phyloP scores from a whole-genome alignment of 2,888 invertebrate genomes.

The Salticus scenicus region DNA sequence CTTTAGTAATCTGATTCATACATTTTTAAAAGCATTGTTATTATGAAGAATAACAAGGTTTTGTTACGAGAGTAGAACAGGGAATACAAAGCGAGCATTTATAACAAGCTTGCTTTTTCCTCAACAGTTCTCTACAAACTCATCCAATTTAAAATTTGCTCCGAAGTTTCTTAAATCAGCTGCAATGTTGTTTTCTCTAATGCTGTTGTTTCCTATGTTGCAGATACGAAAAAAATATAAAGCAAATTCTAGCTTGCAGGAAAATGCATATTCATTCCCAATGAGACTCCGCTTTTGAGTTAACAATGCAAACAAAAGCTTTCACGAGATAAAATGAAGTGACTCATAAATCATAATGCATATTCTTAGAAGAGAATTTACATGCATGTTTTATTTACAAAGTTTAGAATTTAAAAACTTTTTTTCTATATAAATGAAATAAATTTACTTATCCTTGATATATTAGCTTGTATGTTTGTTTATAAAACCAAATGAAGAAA shows the following conservation, averaged over 20 bases:
- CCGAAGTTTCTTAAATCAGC: not conserved
- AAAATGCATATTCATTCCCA: conserved; percentile 19
- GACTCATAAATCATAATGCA: not conserved
- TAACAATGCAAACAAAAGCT: conserved; percentile 17
- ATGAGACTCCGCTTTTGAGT: not conserved
- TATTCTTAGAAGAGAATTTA: not conserved
- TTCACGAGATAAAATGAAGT: conserved; percentile 2
- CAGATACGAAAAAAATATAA: not conserved
- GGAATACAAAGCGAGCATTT: not conserved
- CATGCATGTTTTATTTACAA: not conserved
- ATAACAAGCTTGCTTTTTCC: conserved; percentile 3
- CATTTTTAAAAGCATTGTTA: not conserved
- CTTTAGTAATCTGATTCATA: not conserved
- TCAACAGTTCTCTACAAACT: not conserved
- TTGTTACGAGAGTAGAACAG: not conserved
- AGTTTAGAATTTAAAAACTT: no score
- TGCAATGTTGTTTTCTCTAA: conserved; percentile 10
- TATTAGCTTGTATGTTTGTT: no score
- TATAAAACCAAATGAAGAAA: no score
- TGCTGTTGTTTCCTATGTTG: not conserved
- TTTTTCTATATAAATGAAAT: no score
- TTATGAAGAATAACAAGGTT: not conserved
- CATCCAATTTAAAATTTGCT: conserved; percentile 14
- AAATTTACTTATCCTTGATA: no score
- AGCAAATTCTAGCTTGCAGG: not conserved